These are phyloP conservation scores for Ursus arctos DNA, from an alignment of 2,113 vertebrate genomes.

Conservation along the genomic window DNA sequence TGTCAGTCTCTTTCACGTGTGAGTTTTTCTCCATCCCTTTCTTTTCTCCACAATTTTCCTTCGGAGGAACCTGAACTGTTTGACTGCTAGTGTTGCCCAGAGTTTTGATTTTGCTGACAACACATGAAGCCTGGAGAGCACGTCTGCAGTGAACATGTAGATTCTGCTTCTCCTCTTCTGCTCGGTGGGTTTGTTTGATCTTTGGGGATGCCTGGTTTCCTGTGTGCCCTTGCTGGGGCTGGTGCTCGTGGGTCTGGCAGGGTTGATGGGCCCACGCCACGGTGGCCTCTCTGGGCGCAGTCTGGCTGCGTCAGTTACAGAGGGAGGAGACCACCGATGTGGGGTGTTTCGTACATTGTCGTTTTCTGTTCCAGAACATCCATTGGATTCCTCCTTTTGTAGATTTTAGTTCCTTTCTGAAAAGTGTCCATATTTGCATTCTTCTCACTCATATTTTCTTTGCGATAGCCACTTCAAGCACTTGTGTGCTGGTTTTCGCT, in stretches of 20 bases:
- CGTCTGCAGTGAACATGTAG: no score
- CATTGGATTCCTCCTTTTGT: background rate
- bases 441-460: background rate
- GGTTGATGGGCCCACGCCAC: background rate
- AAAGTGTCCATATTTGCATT: no score
- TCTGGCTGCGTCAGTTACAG: no score
- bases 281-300: no score
- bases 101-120: background rate
- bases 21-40: background rate
- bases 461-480: fast-evolving
- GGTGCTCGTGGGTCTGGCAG: fast-evolving
- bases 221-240: background rate
- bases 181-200: background rate
- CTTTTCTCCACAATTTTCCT: background rate
- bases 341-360: fast-evolving
- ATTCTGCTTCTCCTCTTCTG: no score
- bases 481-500: fast-evolving
- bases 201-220: fast-evolving
- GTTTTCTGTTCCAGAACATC: background rate
- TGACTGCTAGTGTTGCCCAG: background rate
- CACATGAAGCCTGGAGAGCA: no score
- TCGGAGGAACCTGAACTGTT: background rate
- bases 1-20: background rate
- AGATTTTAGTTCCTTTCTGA: background rate
- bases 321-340: fast-evolving